Percentiles rank a stretch among this genome's conserved stretches.
phyloP scores from a whole-genome alignment of 2,888 invertebrate genomes.

The Trichogramma dendrolimi region DNA sequence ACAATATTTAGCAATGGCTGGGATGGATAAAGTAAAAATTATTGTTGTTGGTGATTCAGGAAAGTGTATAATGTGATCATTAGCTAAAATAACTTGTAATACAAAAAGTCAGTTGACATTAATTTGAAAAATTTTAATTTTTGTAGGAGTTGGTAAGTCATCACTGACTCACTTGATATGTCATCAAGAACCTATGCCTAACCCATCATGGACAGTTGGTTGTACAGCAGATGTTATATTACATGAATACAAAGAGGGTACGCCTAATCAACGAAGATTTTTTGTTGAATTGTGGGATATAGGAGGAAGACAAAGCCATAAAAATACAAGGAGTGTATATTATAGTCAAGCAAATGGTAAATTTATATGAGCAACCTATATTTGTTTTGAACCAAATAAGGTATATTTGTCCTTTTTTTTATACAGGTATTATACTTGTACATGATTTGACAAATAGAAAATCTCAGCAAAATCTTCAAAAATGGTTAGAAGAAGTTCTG shows the following conservation, averaged over 20 bases:
- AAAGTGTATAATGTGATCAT: constrained; percentile 44
- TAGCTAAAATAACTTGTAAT: too few relatives aligned
- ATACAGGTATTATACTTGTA: constrained; percentile 81
- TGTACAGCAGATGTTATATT: constrained; percentile 93
- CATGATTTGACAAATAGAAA: constrained; percentile 96
- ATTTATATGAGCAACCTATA: constrained; percentile 8
- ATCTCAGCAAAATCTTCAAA: constrained; percentile 87
- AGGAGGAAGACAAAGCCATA: constrained; percentile 90
- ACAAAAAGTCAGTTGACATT: too few relatives aligned
- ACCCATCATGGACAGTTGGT: constrained; percentile 94
- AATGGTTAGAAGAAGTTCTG: constrained; percentile 89
- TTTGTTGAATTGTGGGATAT: constrained; percentile 97
- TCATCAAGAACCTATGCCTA: constrained; percentile 76
- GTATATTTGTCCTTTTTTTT: constrained; percentile 3
- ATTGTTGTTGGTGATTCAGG: constrained; percentile 90
- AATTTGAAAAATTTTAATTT: background rate
- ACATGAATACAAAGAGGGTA: constrained; percentile 92
- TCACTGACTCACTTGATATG: constrained; percentile 89
- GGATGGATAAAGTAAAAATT: constrained; percentile 85
- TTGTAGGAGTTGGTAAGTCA: constrained; percentile 91
- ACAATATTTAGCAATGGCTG: constrained; percentile 60
- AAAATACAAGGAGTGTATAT: constrained; percentile 89
- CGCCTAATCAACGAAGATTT: constrained; percentile 82
- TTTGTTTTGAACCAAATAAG: background rate
- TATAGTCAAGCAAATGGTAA: constrained; percentile 88